Evolutionary conservation across 2,888 invertebrate species (phyloP).

Genomic region (Tipula lateralis): DNA sequence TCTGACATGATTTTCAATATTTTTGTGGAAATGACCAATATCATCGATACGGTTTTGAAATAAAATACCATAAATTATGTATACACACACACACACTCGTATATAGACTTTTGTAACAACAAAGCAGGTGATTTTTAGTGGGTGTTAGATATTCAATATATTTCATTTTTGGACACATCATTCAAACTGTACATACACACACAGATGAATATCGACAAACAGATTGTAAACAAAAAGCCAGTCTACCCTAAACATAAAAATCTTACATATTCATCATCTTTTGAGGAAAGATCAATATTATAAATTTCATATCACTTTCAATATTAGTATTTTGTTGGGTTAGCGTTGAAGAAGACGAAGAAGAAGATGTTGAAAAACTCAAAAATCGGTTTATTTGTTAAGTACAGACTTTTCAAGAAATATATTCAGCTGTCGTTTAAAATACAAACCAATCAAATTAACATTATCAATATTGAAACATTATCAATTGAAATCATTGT

Average conservation of each 20-base stretch:
- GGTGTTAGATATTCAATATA: slow-evolving; percentile 3
- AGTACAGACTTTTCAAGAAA: neutral
- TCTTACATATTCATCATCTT: slow-evolving; percentile 19
- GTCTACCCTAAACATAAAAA: neutral
- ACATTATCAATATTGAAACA: slow-evolving; percentile 1
- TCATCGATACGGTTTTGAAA: neutral
- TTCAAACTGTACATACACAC: neutral
- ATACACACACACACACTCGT: neutral
- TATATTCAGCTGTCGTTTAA: neutral
- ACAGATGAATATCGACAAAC: neutral
- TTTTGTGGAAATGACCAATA: neutral
- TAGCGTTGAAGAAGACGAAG: too few relatives aligned
- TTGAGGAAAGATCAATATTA: neutral
- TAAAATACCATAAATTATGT: neutral
- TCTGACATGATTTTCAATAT: slow-evolving; percentile 11
- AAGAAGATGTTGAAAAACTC: neutral
- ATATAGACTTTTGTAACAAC: neutral
- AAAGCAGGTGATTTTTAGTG: slow-evolving; percentile 29
- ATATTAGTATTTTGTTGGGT: neutral
- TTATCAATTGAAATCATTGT: neutral
- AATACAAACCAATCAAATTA: slow-evolving; percentile 11
- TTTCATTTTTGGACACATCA: slow-evolving; percentile 13
- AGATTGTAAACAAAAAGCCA: neutral
- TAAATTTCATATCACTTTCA: slow-evolving; percentile 24
- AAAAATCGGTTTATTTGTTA: neutral